Conservation (phyloP, 2,797 vertebrate genomes). For the Chaunax sp. region DNA sequence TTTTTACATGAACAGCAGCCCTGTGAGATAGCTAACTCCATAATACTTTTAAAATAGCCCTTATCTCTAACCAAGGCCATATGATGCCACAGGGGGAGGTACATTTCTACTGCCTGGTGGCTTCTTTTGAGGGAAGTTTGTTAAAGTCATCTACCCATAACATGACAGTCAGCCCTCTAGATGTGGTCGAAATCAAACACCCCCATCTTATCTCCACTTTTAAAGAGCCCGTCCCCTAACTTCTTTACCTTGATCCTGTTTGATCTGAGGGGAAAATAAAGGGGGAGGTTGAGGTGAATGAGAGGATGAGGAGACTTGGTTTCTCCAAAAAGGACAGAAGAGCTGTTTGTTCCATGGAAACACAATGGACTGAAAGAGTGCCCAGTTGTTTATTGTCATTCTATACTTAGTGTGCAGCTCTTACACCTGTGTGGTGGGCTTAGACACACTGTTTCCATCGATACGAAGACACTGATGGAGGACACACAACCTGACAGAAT, state of each 20-base stretch:
- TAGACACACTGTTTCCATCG: not conserved
- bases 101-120: constrained; percentile 39
- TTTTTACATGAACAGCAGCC: constrained; percentile 7
- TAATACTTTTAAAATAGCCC: constrained; percentile 16
- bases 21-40: constrained; percentile 7
- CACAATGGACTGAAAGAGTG: not conserved
- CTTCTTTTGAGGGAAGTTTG: constrained; percentile 67
- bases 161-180: constrained; percentile 65
- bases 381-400: not conserved
- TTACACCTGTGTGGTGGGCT: not conserved
- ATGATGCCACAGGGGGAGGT: constrained; percentile 63
- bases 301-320: constrained; percentile 18
- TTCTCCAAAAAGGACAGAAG: not conserved
- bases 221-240: constrained; percentile 40
- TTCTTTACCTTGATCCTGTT: constrained; percentile 65
- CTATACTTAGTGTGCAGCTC: not conserved
- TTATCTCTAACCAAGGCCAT: constrained; percentile 74
- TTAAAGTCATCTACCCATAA: constrained; percentile 69
- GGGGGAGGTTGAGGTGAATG: constrained; percentile 31
- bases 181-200: constrained; percentile 74
- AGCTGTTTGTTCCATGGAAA: not conserved
- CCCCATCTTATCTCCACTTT: constrained; percentile 71
- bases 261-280: constrained; percentile 49
- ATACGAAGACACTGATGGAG: not conserved
- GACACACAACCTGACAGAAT: not conserved